Base-by-base conservation (phyloP, 2,888 invertebrate species). In the Lepidocyrtinus sp. region DNA sequence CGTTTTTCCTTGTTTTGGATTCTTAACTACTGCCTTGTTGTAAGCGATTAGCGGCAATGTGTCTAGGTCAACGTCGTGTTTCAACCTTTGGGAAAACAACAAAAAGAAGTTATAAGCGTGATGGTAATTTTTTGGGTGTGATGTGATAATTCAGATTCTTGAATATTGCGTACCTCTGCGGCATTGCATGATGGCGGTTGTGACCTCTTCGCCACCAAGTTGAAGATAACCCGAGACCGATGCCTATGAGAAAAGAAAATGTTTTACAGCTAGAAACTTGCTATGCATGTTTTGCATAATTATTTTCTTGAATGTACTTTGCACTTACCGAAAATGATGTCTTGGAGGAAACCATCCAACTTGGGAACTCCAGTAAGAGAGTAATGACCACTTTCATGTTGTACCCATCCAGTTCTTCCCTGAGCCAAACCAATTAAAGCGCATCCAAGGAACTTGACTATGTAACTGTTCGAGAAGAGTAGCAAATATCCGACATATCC, bases 41-140 rank as follows among this genome's bases (percentile, higher is more conserved):
- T 85, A 86, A 0, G 86, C 86, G 19, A 86, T 67, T 0, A 86
- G 73, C n/a, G 86, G 86, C 21, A 86, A 24, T 0, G 86, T 85
- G 59, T 86, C 80, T 24, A 86, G 55, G 26, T 86, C 86, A 7
- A 84, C 86, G 72, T 86, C 86, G 7, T 84, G 83, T 25, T 82
- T 81, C 21, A 85, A 19, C 7, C 85, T 50, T 17, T 86, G 85
- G n/a, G 85, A n/a, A n/a, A n/a, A n/a, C n/a, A n/a, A n/a, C n/a
- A n/a, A n/a, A n/a, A n/a, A n/a, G n/a, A n/a, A n/a, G n/a, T n/a
- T n/a, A n/a, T n/a, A n/a, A n/a, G n/a, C n/a, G n/a, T n/a, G n/a
- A n/a, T n/a, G n/a, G n/a, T n/a, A n/a, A n/a, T n/a, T n/a, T n/a
- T n/a, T n/a, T n/a, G n/a, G n/a, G n/a, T n/a, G n/a, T n/a, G n/a